Evolutionary conservation across 1,140 invertebrate genomes (phyloP), one percentile per base, ranked within the genome.

Genomic region (Ephestia elutella): DNA sequence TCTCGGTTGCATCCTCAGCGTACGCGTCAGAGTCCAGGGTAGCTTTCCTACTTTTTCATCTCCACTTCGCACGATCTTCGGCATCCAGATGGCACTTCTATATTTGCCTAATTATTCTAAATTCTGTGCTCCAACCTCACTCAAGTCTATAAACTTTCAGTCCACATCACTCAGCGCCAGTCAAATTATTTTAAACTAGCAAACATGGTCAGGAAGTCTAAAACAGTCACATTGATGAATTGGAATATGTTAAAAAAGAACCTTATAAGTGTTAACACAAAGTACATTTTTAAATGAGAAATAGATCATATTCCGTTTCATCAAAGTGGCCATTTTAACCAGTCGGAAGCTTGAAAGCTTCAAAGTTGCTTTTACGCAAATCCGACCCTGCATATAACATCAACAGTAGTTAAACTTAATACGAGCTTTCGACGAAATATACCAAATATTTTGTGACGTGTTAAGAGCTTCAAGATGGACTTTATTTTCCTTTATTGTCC

Each of bases 101-200:
- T n/a, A n/a, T n/a, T n/a, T n/a, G n/a, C n/a, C n/a, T n/a, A n/a
- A n/a, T n/a, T n/a, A n/a, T n/a, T n/a, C 11, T 32, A 32, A 3
- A 25, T 25, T 3, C 2, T 25, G 2, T 25, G 21, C 21, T n/a
- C n/a, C 2, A 25, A 25, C 21, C 32, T 9, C 32, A 7, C 38
- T 15, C n/a, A 17, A n/a, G 38, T 44, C 38, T 1, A 15, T 44
- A 44, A 44, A 44, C 38, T 44, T 44, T 15, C n/a, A 15, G 38
- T 17, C 2, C 15, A 44, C 38, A 44, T 44, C 38, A 44, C 38
- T 44, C 38, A n/a, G n/a, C 10, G n/a, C n/a, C 38, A 44, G 38
- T 44, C 38, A 44, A 44, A 44, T 44, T 44, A 44, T 44, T 44
- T 15, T 44, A 44, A 44, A 17, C 38, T 44, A 35, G n/a, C n/a